phyloP scores from a whole-genome alignment of 2,888 invertebrate genomes.

The Osmoderma eremita region DNA sequence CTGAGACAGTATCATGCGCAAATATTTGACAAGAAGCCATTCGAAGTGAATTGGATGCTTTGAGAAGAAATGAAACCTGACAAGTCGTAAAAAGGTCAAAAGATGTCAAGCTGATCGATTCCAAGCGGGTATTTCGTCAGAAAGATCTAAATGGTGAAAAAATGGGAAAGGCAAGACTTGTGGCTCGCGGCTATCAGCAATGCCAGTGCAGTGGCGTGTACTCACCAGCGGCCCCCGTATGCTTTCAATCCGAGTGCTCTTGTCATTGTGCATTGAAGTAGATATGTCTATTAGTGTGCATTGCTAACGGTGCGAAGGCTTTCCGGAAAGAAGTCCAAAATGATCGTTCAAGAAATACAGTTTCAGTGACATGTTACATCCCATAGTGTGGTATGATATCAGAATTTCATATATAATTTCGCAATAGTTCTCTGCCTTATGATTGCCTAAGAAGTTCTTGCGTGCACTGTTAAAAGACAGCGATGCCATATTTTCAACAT shows the following conservation, averaged over 20 bases:
- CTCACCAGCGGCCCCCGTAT: slow-evolving; percentile 46
- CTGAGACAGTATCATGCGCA: slow-evolving; percentile 38
- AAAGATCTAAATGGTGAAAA: slow-evolving; percentile 43
- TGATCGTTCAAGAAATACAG: no score
- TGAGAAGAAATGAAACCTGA: slow-evolving; percentile 36
- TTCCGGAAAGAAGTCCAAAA: no score
- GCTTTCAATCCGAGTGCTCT: slow-evolving; percentile 44
- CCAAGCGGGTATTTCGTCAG: slow-evolving; percentile 46
- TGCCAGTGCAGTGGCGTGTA: slow-evolving; percentile 1
- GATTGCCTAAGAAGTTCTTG: no score
- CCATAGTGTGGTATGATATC: no score
- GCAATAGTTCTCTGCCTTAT: no score
- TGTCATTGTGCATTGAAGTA: slow-evolving; percentile 43
- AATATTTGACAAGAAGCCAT: slow-evolving; percentile 45
- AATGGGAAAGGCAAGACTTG: slow-evolving; percentile 39
- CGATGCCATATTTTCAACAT: no score
- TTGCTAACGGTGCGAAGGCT: no score
- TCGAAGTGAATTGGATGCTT: slow-evolving; percentile 43
- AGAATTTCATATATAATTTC: no score
- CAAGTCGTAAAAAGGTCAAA: slow-evolving; percentile 43
- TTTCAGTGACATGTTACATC: no score
- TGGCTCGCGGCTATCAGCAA: slow-evolving; percentile 11
- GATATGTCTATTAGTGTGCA: slow-evolving; percentile 41
- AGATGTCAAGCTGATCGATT: slow-evolving; percentile 45
- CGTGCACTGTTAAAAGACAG: no score